phyloP scores from a whole-genome alignment of 2,113 vertebrate genomes.

The Tachuris rubrigastra region DNA sequence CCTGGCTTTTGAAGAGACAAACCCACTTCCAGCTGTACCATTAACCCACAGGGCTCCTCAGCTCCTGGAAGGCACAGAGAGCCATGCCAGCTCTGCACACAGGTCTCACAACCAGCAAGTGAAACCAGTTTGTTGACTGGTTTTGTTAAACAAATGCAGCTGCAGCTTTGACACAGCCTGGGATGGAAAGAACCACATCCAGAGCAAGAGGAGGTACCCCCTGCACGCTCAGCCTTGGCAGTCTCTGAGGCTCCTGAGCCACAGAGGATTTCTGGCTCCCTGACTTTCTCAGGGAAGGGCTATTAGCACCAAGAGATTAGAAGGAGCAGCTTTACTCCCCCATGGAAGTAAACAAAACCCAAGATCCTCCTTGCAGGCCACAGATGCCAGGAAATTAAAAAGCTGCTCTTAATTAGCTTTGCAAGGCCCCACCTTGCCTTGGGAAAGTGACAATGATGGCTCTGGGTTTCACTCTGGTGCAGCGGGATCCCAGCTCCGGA shows the following conservation, averaged over 20 bases:
- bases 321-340: neutral
- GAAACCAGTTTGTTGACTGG: constrained; percentile 43
- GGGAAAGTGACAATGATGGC: neutral
- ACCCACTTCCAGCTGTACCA: neutral
- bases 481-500: neutral
- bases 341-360: neutral
- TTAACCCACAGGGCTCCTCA: neutral
- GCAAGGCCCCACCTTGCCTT: neutral
- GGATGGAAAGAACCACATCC: neutral
- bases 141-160: constrained; percentile 26
- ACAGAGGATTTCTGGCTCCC: rapidly evolving
- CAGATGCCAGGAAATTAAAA: constrained; percentile 45
- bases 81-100: neutral
- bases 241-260: neutral
- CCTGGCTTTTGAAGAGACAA: neutral
- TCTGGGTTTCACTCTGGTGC: neutral
- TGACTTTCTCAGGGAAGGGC: neutral
- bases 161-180: neutral
- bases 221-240: rapidly evolving
- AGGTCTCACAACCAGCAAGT: neutral
- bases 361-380: neutral
- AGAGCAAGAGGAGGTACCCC: neutral
- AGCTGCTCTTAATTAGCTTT: constrained; percentile 50
- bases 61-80: neutral
- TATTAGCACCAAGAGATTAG: neutral